Conservation (phyloP, 2,113 vertebrate species). For the Thymallus thymallus region DNA sequence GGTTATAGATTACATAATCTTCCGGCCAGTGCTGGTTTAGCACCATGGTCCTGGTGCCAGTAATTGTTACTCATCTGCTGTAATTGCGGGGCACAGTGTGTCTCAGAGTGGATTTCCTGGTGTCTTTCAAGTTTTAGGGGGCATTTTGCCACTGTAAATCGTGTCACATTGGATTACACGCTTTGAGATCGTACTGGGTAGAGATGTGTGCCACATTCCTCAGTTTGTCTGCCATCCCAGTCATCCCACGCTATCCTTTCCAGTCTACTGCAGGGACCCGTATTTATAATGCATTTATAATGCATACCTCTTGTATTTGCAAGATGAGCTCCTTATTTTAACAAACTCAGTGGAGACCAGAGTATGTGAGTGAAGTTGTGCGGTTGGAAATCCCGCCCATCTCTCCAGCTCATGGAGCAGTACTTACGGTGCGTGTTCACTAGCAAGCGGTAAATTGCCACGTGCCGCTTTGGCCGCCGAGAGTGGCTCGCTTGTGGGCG, state of each 20-base stretch:
- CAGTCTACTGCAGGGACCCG: conserved; percentile 25
- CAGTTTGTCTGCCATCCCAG: conserved; percentile 17
- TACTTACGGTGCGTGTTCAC: too few relatives aligned
- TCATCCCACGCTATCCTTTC: conserved; percentile 34
- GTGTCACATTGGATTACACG: conserved; percentile 68
- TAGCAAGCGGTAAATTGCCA: too few relatives aligned
- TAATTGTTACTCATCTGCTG: conserved; percentile 55
- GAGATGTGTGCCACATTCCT: conserved; percentile 38
- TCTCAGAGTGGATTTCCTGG: conserved; percentile 61
- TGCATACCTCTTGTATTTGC: too few relatives aligned
- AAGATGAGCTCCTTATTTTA: too few relatives aligned
- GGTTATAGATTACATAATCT: conserved; percentile 48
- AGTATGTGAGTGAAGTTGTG: too few relatives aligned
- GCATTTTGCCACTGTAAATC: conserved; percentile 61
- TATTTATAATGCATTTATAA: too few relatives aligned
- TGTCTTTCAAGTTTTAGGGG: conserved; percentile 61
- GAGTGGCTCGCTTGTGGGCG: too few relatives aligned
- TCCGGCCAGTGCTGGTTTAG: conserved; percentile 35
- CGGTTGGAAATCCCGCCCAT: too few relatives aligned
- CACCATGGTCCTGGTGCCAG: conserved; percentile 29
- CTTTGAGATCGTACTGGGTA: conserved; percentile 47
- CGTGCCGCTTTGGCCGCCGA: too few relatives aligned
- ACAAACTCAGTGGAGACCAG: too few relatives aligned
- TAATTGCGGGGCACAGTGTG: conserved; percentile 49
- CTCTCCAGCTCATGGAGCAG: too few relatives aligned